Percentiles rank a stretch among this genome's conserved stretches.
phyloP scores from a whole-genome alignment of 1,140 invertebrate species.

The Platyscapa corneri region DNA sequence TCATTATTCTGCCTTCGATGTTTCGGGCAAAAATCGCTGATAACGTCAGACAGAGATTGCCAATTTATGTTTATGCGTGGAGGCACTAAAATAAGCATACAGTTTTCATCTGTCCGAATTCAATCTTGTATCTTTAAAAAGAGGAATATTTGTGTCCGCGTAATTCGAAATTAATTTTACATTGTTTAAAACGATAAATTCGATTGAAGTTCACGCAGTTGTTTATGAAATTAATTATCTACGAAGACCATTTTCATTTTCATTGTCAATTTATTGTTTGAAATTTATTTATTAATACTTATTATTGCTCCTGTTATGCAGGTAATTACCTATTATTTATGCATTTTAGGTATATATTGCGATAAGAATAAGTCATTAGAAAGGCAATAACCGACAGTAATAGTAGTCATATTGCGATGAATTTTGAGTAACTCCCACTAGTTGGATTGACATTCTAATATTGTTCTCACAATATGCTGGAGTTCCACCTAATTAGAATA shows the following conservation, averaged over 20 bases:
- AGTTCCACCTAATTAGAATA: not conserved
- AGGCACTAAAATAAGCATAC: not conserved
- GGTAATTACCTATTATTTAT: too few relatives aligned
- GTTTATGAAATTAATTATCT: not conserved
- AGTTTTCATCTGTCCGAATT: not conserved
- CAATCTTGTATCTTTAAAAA: not conserved
- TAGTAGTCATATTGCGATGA: not conserved
- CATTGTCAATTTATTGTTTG: not conserved
- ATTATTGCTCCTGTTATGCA: not conserved
- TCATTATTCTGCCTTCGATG: not conserved
- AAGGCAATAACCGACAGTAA: not conserved
- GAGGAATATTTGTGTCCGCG: not conserved
- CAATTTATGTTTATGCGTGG: not conserved
- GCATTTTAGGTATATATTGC: not conserved
- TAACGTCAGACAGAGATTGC: not conserved
- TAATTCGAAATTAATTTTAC: not conserved
- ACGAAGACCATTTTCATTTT: not conserved
- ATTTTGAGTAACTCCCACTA: not conserved
- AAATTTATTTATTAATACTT: not conserved
- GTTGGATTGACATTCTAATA: not conserved
- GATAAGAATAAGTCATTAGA: not conserved
- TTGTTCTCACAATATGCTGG: not conserved
- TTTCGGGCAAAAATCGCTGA: not conserved
- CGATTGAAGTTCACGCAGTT: not conserved
- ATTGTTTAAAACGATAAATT: not conserved